Percentiles rank a stretch among this genome's conserved stretches.
phyloP scores from a whole-genome alignment of 2,113 vertebrate genomes.

The Tamias sibiricus region DNA sequence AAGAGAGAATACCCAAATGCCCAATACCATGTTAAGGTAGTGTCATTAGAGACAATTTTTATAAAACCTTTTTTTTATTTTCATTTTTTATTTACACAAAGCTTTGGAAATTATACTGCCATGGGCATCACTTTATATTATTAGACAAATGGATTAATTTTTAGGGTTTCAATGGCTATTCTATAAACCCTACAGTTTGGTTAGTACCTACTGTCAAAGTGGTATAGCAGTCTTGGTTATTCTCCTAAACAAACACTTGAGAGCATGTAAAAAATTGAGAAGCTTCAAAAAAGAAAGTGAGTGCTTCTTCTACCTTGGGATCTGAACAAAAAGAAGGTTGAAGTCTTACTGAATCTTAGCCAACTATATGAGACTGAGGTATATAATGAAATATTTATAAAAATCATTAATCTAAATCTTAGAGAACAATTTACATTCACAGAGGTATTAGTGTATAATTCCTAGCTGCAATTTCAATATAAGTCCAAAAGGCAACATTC shows the following conservation, averaged over 20 bases:
- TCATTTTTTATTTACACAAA: constrained; percentile 50
- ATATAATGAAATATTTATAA: not conserved
- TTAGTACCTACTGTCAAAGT: not conserved
- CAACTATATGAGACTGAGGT: not conserved
- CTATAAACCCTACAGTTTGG: not conserved
- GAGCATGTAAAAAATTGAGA: not conserved
- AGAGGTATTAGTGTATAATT: not conserved
- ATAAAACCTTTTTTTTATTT: not conserved
- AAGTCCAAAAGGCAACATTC: constrained; percentile 3
- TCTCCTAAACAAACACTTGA: not conserved
- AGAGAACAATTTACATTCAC: not conserved
- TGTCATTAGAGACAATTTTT: not conserved
- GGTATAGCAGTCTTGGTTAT: not conserved
- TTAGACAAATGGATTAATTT: not conserved
- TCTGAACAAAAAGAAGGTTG: not conserved
- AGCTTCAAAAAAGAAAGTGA: not conserved
- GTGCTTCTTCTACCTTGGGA: not conserved
- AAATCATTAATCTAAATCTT: constrained; percentile 17
- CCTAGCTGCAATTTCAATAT: constrained; percentile 33
- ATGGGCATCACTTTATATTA: not conserved
- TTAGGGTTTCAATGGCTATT: not conserved
- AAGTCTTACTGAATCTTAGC: not conserved
- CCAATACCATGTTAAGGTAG: not conserved
- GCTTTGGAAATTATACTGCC: not conserved
- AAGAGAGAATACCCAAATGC: not conserved